Evolutionary conservation across 2,113 vertebrate genomes (phyloP).

Genomic region (Tautogolabrus adspersus): DNA sequence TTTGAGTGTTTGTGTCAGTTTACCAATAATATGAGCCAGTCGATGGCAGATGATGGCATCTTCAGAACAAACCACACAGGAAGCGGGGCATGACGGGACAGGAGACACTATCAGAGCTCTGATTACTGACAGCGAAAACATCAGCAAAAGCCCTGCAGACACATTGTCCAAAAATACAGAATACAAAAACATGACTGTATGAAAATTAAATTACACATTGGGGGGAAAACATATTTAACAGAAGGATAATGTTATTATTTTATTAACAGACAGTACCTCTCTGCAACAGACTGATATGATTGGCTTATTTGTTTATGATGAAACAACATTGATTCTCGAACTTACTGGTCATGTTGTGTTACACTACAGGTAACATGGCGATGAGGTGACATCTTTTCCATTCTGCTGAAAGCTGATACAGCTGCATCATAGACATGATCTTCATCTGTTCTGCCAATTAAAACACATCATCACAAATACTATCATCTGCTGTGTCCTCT

Average conservation of each 20-base stretch:
- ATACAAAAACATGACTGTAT: no score
- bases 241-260: no score
- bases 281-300: background rate
- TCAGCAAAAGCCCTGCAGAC: constrained; percentile 75
- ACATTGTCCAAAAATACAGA: background rate
- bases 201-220: no score
- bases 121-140: constrained; percentile 70
- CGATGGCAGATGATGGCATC: constrained; percentile 83
- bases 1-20: constrained; percentile 34
- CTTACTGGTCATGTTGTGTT: constrained; percentile 72
- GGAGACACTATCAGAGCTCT: constrained; percentile 35
- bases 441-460: constrained; percentile 12
- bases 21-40: constrained; percentile 77
- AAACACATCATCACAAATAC: constrained; percentile 18
- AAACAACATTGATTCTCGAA: background rate
- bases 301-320: background rate
- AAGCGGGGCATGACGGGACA: constrained; percentile 72
- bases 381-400: constrained; percentile 43
- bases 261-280: no score
- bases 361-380: constrained; percentile 29
- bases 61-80: constrained; percentile 78
- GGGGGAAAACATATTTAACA: no score
- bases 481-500: background rate
- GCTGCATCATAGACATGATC: constrained; percentile 22
- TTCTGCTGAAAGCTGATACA: constrained; percentile 10